Evolutionary conservation across 2,888 invertebrate genomes (phyloP), one percentile per base, ranked within the genome.

Genomic region (Ormia ochracea): DNA sequence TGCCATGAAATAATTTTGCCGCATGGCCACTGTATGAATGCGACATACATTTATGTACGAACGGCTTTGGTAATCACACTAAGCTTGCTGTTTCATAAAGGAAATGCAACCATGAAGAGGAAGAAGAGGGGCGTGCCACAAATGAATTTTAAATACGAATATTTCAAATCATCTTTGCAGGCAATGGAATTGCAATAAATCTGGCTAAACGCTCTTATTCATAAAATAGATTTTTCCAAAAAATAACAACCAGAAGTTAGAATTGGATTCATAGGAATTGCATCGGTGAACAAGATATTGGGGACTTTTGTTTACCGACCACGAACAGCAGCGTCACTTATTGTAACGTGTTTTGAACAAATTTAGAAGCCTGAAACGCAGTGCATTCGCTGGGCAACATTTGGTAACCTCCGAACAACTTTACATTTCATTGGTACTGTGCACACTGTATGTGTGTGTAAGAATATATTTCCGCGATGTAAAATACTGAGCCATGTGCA

Each of bases 1-100:
- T 19, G 17, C 23, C 48, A 70, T 45, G 28, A 50, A 14, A 14
- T 59, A 72, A 72, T 43, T 61, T 38, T 19, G 48, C n/a, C 36
- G 58, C 48, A 36, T 48, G 21, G 56, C 45, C 54, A 54, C 14
- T 50, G 14, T 38, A 45, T 28, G 1, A 26, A 17, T 41, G 3
- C 1, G 9, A 1, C 31, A 2, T 48, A 17, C 17, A 33, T 6
- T 1, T 3, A 14, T 7, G 10, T 31, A 17, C 12, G 41, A 12
- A 17, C 54, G 19, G n/a, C 9, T 52, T 61, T 59, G 21, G 43
- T 33, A 31, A 36, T 72, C 19, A 52, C n/a, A 45, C 33, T 6
- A 17, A 52, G 10, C 36, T 31, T 54, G 31, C 14, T 19, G 28
- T 31, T 36, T 56, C 38, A 38, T 17, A n/a, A 7, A 31, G 31